phyloP scores from a whole-genome alignment of 2,797 vertebrate species.

The Bucorvus abyssinicus region DNA sequence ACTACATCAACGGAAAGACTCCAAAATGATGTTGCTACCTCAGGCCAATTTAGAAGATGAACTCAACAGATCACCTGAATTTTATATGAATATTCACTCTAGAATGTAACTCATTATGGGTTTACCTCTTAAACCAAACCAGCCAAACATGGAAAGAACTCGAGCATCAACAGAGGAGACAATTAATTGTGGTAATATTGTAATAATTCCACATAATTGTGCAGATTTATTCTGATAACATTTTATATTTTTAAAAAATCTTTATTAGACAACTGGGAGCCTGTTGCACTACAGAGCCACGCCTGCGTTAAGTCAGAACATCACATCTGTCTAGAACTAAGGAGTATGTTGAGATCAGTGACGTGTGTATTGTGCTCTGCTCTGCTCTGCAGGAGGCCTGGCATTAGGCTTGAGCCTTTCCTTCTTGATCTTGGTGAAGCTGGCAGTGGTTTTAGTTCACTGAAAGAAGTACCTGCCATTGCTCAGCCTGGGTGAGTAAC shows the following conservation, averaged over 20 bases:
- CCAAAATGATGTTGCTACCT: not conserved
- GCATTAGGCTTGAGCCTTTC: not conserved
- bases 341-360: not conserved
- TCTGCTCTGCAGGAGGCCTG: not conserved
- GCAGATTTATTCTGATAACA: conserved; percentile 52
- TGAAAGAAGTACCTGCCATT: not conserved
- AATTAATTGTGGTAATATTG: not conserved
- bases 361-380: not conserved
- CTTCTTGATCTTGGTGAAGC: not conserved
- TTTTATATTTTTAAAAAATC: conserved; percentile 21
- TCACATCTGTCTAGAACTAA: not conserved
- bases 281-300: conserved; percentile 7
- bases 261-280: conserved; percentile 49
- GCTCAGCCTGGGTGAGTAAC: not conserved
- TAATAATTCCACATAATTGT: conserved; percentile 49
- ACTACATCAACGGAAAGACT: not conserved
- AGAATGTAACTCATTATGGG: not conserved
- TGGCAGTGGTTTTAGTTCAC: not conserved
- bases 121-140: not conserved
- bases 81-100: not conserved
- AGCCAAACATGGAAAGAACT: not conserved
- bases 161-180: not conserved
- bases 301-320: not conserved
- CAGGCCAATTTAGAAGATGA: not conserved
- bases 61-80: not conserved